A percentile compares a stretch with the other conserved stretches of the same genome.
These are phyloP conservation scores for Drepanosiphum platanoidis DNA, from an alignment of 2,888 invertebrate species.

Conservation along the genomic window DNA sequence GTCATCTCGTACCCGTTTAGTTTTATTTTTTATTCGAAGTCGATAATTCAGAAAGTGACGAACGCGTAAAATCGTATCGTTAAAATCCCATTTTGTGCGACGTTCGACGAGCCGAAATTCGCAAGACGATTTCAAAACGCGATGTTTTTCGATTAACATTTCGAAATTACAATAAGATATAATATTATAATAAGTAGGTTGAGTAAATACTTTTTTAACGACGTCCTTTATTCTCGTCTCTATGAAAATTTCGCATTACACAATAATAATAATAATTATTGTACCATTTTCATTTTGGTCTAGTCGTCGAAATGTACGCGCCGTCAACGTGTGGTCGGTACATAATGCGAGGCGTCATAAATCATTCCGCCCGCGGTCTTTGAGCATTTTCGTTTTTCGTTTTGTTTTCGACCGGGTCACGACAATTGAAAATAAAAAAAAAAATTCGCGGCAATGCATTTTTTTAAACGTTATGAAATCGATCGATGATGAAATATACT, in stretches of 20 bases:
- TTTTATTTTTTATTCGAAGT: too few species aligned
- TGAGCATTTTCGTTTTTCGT: slow-evolving; percentile 53
- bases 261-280: slow-evolving; percentile 29
- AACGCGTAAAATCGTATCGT: too few species aligned
- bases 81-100: too few species aligned
- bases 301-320: background rate
- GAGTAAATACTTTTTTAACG: background rate
- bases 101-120: too few species aligned
- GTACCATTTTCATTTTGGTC: background rate
- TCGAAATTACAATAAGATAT: slow-evolving; percentile 9
- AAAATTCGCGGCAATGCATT: slow-evolving; percentile 47
- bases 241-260: slow-evolving; percentile 10
- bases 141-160: background rate
- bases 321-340: slow-evolving; percentile 20
- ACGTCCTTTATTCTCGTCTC: slow-evolving; percentile 8
- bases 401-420: slow-evolving; percentile 49
- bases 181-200: too few species aligned
- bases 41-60: too few species aligned
- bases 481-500: slow-evolving; percentile 14
- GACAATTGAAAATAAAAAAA: background rate
- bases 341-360: slow-evolving; percentile 47
- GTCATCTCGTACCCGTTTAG: too few species aligned
- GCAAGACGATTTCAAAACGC: too few species aligned
- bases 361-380: slow-evolving; percentile 45
- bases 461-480: slow-evolving; percentile 46